Evolutionary conservation across 1,140 invertebrate species (phyloP), one percentile per base, ranked within the genome.

Genomic region (Lepidurus packardi): DNA sequence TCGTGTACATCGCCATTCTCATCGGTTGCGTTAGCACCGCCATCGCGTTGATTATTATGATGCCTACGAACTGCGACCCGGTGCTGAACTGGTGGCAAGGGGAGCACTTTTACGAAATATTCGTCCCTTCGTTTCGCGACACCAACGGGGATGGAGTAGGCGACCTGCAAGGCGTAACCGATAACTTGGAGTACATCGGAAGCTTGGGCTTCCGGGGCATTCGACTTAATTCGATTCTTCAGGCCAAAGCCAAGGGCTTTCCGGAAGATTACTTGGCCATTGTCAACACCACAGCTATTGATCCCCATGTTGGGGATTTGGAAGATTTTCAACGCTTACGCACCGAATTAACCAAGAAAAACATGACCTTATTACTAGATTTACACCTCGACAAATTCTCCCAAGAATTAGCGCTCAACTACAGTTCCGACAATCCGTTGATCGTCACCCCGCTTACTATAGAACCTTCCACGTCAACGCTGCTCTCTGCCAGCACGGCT

Each of bases 91-190:
- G 93, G 93, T 93, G 92, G 87, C 91, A 93, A 86, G 92, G 92
- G 13, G 89, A 88, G 76, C 86, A 93, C 1, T 90, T 94, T 81
- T 94, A 94, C 82, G 92, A 94, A 85, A 89, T 95, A 77, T 93
- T 93, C 81, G 92, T 92, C 3, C 91, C 91, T 0, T 92, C 92
- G 73, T 94, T 93, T 82, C 89, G 92, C 83, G 85, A 85, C 80
- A 80, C 83, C 3, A 79, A 84, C 79, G 81, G 77, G 80, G 90
- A 93, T 84, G 91, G 91, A 4, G 88, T 90, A 80, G 92, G 92
- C 42, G 92, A 94, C 84, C 83, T 94, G 0, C 88, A 86, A 80
- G 92, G 92, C 1, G 86, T 94, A 43, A 85, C 86, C 1, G 87
- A 88, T 75, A 88, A 90, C 80, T 83, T 92, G 9, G 89, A 91